Evolutionary conservation across 2,888 invertebrate genomes (phyloP).

Genomic region (Odiellus spinosus): DNA sequence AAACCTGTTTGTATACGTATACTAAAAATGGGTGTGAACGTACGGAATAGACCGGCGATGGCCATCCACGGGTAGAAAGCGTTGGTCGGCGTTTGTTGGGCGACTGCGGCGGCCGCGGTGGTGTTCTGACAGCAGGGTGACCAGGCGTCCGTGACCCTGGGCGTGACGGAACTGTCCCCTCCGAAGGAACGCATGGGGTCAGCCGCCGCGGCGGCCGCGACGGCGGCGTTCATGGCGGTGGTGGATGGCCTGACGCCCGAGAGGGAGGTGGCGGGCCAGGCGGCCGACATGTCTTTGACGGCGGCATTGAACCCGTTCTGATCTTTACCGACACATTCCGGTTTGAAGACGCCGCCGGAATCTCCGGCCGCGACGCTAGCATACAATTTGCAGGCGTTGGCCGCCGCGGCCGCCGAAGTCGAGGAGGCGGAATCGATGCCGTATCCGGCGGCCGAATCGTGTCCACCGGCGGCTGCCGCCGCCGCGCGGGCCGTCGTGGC

Average conservation of each 20-base stretch:
- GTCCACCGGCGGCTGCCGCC: constrained; percentile 9
- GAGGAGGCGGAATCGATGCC: constrained; percentile 9
- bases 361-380: constrained; percentile 15
- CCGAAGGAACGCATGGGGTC: constrained; percentile 18
- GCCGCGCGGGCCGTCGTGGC: constrained; percentile 11
- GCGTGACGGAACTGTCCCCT: constrained; percentile 14
- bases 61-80: constrained; percentile 98
- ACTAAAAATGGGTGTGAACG: too few species aligned
- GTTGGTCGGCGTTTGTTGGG: constrained; percentile 68
- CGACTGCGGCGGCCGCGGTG: constrained; percentile 36
- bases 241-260: constrained; percentile 4
- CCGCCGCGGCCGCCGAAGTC: constrained; percentile 6
- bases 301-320: constrained; percentile 18
- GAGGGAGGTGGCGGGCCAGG: constrained; percentile 9
- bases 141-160: constrained; percentile 25
- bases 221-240: constrained; percentile 1
- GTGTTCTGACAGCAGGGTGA: constrained; percentile 39
- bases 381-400: constrained; percentile 19
- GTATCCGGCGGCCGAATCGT: constrained; percentile 5
- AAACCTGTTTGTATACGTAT: too few species aligned
- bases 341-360: constrained; percentile 15
- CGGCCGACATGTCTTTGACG: constrained; percentile 14
- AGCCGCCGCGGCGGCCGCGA: constrained; percentile 7
- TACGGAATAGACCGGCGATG: constrained; percentile 61
- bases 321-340: constrained; percentile 18